phyloP scores from a whole-genome alignment of 2,797 vertebrate species.

The Mormyrops boulengeri region DNA sequence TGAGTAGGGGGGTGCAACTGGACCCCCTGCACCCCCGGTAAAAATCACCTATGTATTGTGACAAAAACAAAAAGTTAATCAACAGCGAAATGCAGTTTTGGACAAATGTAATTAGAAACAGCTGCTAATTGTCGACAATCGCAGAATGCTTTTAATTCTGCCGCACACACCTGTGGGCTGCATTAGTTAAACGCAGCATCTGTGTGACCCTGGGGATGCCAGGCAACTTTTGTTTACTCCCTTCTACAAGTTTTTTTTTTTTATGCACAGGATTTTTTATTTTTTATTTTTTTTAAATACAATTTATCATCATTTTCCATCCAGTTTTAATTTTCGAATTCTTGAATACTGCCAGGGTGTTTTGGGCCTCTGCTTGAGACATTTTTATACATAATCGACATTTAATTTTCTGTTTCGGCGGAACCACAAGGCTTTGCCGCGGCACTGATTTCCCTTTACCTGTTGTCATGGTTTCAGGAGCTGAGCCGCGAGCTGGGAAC shows the following conservation, averaged over 20 bases:
- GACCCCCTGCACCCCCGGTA: neutral
- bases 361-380: neutral
- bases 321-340: neutral
- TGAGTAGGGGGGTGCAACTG: neutral
- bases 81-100: neutral
- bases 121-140: neutral
- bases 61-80: neutral
- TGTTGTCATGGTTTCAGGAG: slow-evolving; percentile 9
- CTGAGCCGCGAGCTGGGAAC: too few species aligned
- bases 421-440: neutral
- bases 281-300: too few species aligned
- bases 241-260: neutral
- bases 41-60: neutral
- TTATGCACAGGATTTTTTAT: neutral
- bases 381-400: neutral
- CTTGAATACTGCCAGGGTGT: neutral
- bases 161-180: neutral
- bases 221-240: neutral
- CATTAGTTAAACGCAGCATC: neutral
- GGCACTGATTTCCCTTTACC: neutral
- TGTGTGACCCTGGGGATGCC: neutral
- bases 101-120: neutral
- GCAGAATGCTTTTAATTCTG: neutral
- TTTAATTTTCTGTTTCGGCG: neutral
- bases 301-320: neutral